These are phyloP conservation scores for Euura saliciscinereae DNA, from an alignment of 1,140 invertebrate species.

Conservation along the genomic window DNA sequence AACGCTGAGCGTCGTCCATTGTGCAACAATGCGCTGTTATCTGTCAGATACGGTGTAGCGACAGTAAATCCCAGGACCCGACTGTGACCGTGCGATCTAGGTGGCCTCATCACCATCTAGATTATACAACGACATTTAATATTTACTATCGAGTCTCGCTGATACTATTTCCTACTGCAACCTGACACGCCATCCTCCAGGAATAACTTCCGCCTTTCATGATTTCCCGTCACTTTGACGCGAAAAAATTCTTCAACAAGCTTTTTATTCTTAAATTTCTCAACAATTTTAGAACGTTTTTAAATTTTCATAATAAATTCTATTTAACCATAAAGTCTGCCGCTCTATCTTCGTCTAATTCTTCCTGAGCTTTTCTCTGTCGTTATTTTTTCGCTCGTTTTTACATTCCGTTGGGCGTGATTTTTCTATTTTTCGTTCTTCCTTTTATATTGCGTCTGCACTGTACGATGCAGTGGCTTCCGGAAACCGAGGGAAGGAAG, in stretches of 20 bases:
- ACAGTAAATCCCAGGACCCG: background rate
- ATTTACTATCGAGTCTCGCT: slow-evolving; percentile 4
- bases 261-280: too few relatives aligned
- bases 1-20: background rate
- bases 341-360: too few relatives aligned
- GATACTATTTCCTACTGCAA: background rate
- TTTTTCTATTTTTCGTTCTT: background rate
- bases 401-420: too few relatives aligned
- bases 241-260: background rate
- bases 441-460: background rate
- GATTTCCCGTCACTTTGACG: background rate
- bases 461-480: background rate
- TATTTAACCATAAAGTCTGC: too few relatives aligned
- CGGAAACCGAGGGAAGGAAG: too few relatives aligned
- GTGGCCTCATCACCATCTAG: slow-evolving; percentile 6
- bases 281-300: too few relatives aligned
- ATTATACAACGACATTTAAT: background rate
- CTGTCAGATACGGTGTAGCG: background rate
- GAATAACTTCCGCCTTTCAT: background rate
- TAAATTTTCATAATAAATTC: too few relatives aligned
- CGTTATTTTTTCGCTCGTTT: too few relatives aligned
- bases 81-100: background rate
- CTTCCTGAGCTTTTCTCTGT: too few relatives aligned
- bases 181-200: background rate
- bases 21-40: background rate